A percentile compares a stretch with the other conserved stretches of the same genome.
These are phyloP conservation scores for Ahaetulla prasina DNA, from an alignment of 2,113 vertebrate genomes.

Conservation along the genomic window DNA sequence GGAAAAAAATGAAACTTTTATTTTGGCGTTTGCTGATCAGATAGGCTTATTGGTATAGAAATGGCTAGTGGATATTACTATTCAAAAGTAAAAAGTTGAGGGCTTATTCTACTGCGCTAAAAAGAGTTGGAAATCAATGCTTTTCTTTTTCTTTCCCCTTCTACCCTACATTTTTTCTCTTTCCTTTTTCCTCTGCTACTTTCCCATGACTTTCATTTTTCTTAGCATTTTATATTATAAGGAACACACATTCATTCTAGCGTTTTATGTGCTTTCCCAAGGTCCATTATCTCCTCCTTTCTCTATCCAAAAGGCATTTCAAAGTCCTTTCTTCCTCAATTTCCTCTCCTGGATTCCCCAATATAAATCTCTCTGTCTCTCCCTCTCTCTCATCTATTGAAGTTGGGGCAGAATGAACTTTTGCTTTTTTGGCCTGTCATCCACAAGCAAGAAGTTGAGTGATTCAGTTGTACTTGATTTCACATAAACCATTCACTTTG, in stretches of 20 bases:
- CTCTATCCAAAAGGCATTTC: constrained; percentile 42
- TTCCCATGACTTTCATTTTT: neutral
- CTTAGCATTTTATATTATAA: neutral
- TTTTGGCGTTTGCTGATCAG: neutral
- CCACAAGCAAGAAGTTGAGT: constrained; percentile 69
- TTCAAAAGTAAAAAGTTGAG: too few relatives aligned
- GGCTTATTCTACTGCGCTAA: too few relatives aligned
- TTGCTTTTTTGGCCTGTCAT: constrained; percentile 72
- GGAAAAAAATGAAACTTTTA: neutral
- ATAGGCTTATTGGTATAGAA: neutral
- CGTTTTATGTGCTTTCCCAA: constrained; percentile 38
- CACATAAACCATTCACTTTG: constrained; percentile 90
- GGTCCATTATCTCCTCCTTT: constrained; percentile 39
- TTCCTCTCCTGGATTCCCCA: constrained; percentile 72
- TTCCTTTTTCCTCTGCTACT: neutral
- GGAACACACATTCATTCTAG: constrained; percentile 37
- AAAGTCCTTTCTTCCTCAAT: constrained; percentile 34
- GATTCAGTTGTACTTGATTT: constrained; percentile 82
- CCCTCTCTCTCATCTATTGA: constrained; percentile 79
- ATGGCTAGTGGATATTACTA: too few relatives aligned
- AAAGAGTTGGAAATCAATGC: neutral
- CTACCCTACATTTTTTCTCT: neutral
- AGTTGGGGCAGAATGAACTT: constrained; percentile 84
- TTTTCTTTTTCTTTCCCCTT: neutral
- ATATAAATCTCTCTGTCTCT: too few relatives aligned